These are phyloP conservation scores for Troides oblongomaculatus DNA, from an alignment of 2,888 invertebrate species.

Conservation along the genomic window DNA sequence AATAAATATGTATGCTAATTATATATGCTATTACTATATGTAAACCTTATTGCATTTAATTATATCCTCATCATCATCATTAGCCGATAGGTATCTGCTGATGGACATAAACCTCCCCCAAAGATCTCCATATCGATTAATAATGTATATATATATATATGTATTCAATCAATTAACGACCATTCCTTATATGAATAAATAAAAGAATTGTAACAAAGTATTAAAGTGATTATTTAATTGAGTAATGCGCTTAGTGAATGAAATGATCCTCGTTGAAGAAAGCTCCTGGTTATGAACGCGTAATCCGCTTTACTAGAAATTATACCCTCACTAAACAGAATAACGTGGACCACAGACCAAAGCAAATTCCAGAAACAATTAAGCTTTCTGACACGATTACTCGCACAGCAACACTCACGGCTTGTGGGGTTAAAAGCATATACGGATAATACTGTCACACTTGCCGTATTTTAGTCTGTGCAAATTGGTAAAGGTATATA, in stretches of 20 bases:
- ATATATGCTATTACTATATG: too few species aligned
- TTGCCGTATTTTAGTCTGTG: background rate
- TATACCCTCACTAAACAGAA: constrained; percentile 18
- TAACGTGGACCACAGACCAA: constrained; percentile 21
- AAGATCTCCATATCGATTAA: too few species aligned
- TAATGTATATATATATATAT: too few species aligned
- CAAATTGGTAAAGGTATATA: background rate
- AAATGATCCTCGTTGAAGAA: background rate
- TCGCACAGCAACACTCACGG: constrained; percentile 16
- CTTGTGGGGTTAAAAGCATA: constrained; percentile 19
- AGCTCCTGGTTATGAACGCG: constrained; percentile 4
- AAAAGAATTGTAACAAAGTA: background rate
- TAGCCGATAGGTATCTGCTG: too few species aligned
- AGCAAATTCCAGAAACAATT: constrained; percentile 28
- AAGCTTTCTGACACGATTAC: constrained; percentile 27
- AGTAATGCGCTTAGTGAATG: background rate
- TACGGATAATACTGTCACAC: background rate
- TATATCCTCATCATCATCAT: too few species aligned
- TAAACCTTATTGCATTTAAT: too few species aligned
- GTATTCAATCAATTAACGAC: background rate
- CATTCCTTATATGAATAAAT: background rate
- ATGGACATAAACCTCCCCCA: too few species aligned
- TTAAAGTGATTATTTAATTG: background rate
- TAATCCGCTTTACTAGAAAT: constrained; percentile 23
- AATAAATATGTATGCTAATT: too few species aligned